Percentiles rank a stretch among this genome's conserved stretches.
phyloP scores from a whole-genome alignment of 2,113 vertebrate genomes.

The Rhodinocichla rosea region DNA sequence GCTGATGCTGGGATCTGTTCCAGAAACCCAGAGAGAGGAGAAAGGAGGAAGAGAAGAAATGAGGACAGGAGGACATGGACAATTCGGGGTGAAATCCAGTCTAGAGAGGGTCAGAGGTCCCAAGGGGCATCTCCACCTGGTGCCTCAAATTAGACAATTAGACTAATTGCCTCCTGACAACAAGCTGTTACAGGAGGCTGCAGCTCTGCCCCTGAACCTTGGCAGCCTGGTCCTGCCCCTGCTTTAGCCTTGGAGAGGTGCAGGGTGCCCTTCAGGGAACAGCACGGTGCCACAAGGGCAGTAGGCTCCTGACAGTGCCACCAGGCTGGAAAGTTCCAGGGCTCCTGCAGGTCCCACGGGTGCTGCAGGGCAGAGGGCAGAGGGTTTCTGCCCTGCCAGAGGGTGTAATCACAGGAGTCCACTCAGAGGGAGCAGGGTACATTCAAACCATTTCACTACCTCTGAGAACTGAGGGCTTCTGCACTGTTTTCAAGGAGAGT shows the following conservation, averaged over 20 bases:
- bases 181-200: not conserved
- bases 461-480: not conserved
- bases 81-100: not conserved
- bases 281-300: not conserved
- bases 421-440: not conserved
- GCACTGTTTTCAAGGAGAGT: not conserved
- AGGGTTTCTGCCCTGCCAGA: not conserved
- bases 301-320: not conserved
- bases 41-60: not conserved
- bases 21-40: not conserved
- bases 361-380: not conserved
- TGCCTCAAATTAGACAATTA: not conserved
- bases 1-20: not conserved
- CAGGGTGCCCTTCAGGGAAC: not conserved
- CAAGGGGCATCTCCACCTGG: not conserved
- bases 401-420: rapidly evolving
- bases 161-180: not conserved
- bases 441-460: rapidly evolving
- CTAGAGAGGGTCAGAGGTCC: not conserved
- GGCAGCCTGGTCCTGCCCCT: not conserved
- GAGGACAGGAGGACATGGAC: not conserved
- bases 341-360: not conserved
- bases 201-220: not conserved
- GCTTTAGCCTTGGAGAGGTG: not conserved
- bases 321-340: not conserved